Conservation (phyloP, 2,888 invertebrate species). For the Keiferia lycopersicella region DNA sequence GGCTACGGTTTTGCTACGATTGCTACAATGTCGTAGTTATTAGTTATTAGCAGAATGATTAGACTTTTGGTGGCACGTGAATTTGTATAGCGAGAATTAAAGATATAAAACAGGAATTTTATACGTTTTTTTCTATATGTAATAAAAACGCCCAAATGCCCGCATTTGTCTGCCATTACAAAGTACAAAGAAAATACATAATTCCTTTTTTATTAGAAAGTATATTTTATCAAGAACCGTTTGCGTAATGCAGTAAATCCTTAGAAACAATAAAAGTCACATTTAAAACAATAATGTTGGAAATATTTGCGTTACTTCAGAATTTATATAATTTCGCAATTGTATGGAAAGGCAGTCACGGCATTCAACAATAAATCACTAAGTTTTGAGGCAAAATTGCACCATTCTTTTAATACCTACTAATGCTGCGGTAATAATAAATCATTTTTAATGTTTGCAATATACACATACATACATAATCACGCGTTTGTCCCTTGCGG, state of each 20-base stretch:
- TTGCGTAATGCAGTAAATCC: constrained; percentile 2
- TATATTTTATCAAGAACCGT: background rate
- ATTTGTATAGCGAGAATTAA: too few species aligned
- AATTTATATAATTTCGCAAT: background rate
- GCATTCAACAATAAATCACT: background rate
- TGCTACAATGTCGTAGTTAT: background rate
- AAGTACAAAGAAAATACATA: too few species aligned
- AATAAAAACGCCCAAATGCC: too few species aligned
- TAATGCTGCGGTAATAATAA: background rate
- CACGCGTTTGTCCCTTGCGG: too few species aligned
- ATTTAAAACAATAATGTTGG: constrained; percentile 6
- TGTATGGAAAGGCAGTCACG: background rate
- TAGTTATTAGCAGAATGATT: too few species aligned
- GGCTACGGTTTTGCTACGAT: constrained; percentile 1
- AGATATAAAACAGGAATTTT: too few species aligned
- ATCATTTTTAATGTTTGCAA: too few species aligned
- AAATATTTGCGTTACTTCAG: background rate
- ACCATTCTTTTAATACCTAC: background rate
- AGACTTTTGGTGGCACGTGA: too few species aligned
- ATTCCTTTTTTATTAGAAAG: background rate
- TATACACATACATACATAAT: too few species aligned
- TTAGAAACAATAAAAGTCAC: background rate
- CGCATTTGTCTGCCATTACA: too few species aligned
- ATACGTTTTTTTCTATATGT: too few species aligned
- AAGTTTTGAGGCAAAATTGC: background rate